phyloP scores from a whole-genome alignment of 2,888 invertebrate genomes.

The Alsophila aescularia region DNA sequence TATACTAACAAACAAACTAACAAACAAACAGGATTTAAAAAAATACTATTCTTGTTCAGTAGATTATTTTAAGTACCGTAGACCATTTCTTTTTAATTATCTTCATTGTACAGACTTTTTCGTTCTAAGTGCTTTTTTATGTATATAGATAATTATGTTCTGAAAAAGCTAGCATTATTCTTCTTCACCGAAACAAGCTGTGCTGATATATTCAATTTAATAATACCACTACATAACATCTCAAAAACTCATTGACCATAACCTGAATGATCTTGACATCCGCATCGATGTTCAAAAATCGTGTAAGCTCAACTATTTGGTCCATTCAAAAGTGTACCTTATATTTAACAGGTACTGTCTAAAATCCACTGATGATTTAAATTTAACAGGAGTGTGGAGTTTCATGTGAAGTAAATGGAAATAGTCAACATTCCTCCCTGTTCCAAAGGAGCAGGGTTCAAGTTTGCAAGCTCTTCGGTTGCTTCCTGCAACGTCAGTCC shows the following conservation, averaged over 20 bases:
- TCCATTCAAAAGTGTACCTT: neutral
- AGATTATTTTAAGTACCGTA: no score
- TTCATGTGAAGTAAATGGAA: neutral
- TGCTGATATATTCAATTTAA: no score
- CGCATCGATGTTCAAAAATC: neutral
- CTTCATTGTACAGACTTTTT: no score
- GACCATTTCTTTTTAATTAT: no score
- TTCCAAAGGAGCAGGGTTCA: neutral
- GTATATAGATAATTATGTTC: no score
- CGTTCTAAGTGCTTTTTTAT: no score
- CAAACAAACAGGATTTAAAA: no score
- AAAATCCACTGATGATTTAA: neutral
- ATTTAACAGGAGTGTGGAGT: neutral
- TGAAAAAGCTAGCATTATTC: no score
- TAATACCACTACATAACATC: neutral
- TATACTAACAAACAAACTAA: no score
- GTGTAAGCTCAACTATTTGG: neutral
- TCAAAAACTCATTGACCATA: neutral
- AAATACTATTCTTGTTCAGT: no score
- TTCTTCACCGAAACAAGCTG: no score
- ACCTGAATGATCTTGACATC: neutral
- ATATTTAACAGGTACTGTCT: neutral
- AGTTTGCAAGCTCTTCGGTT: neutral
- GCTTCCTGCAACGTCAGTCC: neutral
- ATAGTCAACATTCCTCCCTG: neutral